Conservation (phyloP, 1,140 invertebrate species). For the Eumeta japonica region DNA sequence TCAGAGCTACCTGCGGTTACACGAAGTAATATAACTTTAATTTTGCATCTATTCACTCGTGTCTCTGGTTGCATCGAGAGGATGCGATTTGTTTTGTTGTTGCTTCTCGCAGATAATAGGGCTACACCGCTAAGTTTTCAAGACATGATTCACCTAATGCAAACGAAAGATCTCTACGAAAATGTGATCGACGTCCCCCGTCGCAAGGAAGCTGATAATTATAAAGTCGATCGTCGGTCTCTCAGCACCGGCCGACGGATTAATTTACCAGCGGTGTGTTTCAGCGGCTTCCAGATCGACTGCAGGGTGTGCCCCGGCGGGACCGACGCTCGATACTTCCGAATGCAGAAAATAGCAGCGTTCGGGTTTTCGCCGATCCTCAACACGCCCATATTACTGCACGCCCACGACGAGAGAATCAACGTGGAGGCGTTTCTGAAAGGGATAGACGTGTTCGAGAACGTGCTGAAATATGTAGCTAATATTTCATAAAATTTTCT, state of each 20-base stretch:
- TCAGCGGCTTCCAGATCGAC: constrained; percentile 44
- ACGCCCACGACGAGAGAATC: constrained; percentile 74
- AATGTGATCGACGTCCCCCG: constrained; percentile 2
- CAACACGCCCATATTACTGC: constrained; percentile 69
- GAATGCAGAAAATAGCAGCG: constrained; percentile 64
- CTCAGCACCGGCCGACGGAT: too few relatives aligned
- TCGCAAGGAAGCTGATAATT: too few relatives aligned
- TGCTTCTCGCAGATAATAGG: too few relatives aligned
- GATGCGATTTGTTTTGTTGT: too few relatives aligned
- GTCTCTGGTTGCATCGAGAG: too few relatives aligned
- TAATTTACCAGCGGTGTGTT: constrained; percentile 18
- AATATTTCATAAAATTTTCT: constrained; percentile 45
- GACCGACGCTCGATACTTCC: constrained; percentile 34
- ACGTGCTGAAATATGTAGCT: constrained; percentile 44
- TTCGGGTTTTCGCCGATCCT: constrained; percentile 77
- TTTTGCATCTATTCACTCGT: too few relatives aligned
- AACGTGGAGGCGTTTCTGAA: constrained; percentile 66
- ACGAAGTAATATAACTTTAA: too few relatives aligned
- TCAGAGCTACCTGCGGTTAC: too few relatives aligned
- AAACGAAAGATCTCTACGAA: too few relatives aligned
- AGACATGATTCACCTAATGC: too few relatives aligned
- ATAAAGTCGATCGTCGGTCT: too few relatives aligned
- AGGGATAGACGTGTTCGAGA: constrained; percentile 70
- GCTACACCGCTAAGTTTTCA: too few relatives aligned
- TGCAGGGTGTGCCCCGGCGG: constrained; percentile 29